Conservation (phyloP, 2,888 invertebrate genomes). For the Mesorhabditis spiculigera region DNA sequence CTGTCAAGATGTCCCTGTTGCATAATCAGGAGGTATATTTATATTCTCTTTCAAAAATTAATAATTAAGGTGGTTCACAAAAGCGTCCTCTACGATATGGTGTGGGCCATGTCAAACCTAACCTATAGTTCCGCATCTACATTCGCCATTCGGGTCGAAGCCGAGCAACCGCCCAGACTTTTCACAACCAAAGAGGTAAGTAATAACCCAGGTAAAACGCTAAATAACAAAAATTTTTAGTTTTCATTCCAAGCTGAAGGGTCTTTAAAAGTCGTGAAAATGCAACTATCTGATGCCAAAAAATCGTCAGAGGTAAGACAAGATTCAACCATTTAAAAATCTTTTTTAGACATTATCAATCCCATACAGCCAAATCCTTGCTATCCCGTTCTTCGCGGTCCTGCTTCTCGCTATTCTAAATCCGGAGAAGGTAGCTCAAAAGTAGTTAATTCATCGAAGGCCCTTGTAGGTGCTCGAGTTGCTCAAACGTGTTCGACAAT, state of each 20-base stretch:
- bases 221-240: neutral
- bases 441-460: neutral
- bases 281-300: neutral
- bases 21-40: neutral
- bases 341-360: neutral
- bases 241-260: neutral
- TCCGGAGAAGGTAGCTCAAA: neutral
- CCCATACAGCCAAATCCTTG: neutral
- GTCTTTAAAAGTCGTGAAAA: neutral
- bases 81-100: constrained; percentile 15
- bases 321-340: neutral
- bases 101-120: constrained; percentile 25
- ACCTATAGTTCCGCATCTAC: constrained; percentile 20
- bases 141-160: constrained; percentile 31
- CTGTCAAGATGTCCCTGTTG: constrained; percentile 20
- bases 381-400: neutral
- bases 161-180: constrained; percentile 24
- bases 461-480: neutral
- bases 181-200: constrained; percentile 24
- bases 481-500: neutral
- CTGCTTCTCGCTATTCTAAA: neutral
- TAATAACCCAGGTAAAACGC: neutral
- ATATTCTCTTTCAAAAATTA: constrained; percentile 7
- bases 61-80: constrained; percentile 13
- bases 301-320: neutral